Base-by-base conservation (phyloP, 2,888 invertebrate species). In the Scrobipalpa costella region DNA sequence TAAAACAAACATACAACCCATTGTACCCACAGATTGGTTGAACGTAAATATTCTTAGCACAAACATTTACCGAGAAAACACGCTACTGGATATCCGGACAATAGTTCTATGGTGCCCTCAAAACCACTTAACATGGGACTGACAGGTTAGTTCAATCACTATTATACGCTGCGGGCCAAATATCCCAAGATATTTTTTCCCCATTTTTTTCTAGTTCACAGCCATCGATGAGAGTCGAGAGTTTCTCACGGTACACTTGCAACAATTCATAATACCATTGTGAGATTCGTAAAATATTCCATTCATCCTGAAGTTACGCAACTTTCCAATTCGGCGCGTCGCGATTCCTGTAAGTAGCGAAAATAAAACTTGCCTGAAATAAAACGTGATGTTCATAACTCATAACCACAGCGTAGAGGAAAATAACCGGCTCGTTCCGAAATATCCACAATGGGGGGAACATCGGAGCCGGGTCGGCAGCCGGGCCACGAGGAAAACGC, bases 61-160 rank as follows among this genome's bases (percentile, higher is more conserved):
- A 87, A 90, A 89, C 85, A 85, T 90, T 90, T 89, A 81, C 85
- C 79, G 78, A 88, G 90, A 89, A 89, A 89, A 90, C 86, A 88
- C 80, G 89, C 88, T 88, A 88, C 90, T 84, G 89, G 85, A 80
- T 83, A 77, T 78, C 77, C 83, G 85, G 78, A 90, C 90, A 90
- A 90, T 87, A 73, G 84, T 67, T 70, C 74, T 76, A 79, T 81
- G 82, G 84, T 86, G 80, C 88, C 85, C 84, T 88, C 86, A 81
- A 88, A 88, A 88, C 85, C 88, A 88, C 90, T 90, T 90, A 91
- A 91, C 91, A 87, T 90, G 91, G 91, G 90, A 80, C 87, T 91
- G 91, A 91, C 91, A 91, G 91, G 90, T 90, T 89, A 87, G 88
- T 90, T 90, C 89, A 88, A 88, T 88, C 86, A 88, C 87, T 86